Conservation (phyloP, 2,113 vertebrate genomes). For the Calonectris borealis region DNA sequence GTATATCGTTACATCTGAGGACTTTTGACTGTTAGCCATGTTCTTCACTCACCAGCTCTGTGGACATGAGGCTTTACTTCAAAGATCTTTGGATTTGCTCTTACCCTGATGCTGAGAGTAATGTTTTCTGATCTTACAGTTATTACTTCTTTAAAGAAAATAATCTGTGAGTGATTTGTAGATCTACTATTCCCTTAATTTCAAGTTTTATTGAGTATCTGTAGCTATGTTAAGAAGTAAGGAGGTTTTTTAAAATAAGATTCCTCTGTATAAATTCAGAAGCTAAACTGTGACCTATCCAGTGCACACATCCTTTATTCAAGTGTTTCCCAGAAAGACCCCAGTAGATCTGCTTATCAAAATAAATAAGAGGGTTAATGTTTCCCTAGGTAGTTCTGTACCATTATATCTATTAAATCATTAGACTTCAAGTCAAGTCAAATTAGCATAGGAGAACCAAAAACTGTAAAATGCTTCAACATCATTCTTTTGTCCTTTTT, state of each 20-base stretch:
- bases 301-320: neutral
- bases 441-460: conserved; percentile 29
- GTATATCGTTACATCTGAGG: neutral
- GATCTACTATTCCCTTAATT: neutral
- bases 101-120: neutral
- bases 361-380: neutral
- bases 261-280: neutral
- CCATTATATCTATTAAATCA: conserved; percentile 5
- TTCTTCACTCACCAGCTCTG: neutral
- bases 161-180: neutral
- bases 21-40: neutral
- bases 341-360: neutral
- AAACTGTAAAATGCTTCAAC: neutral
- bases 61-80: neutral
- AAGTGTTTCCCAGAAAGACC: neutral
- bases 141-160: neutral
- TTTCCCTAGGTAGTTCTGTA: conserved; percentile 20
- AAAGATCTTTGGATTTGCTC: neutral
- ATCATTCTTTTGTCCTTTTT: neutral
- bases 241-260: neutral
- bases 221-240: neutral
- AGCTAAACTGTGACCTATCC: neutral
- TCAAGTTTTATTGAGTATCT: neutral
- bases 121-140: neutral
- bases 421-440: conserved; percentile 34